Evolutionary conservation across 2,797 vertebrate genomes (phyloP), one percentile per base, ranked within the genome.

Genomic region (Gallirallus australis): DNA sequence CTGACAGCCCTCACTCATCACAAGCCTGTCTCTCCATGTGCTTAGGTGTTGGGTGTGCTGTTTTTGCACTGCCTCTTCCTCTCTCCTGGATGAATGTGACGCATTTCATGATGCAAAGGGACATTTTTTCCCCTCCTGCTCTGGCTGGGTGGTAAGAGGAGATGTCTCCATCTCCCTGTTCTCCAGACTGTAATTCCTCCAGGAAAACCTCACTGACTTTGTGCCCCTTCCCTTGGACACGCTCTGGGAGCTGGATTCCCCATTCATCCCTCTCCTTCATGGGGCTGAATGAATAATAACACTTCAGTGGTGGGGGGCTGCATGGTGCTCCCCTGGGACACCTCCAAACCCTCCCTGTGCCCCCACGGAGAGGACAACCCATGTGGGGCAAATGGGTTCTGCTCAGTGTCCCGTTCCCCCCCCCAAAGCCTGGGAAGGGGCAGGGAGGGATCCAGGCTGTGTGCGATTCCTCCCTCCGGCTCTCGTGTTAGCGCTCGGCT

Each of bases 261-360:
- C 9, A 0, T 11, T 15, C 48, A 47, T 18, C 70, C 8, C 11
- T 4, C 3, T 54, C 42, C 28, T 50, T 35, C 4, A 0, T 7
- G 47, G 18, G 8, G 19, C 27, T 8, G 59, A 65, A 25, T 57
- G 16, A 13, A 31, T 27, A n/a, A 15, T 3, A 7, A 13, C 13
- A 40, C 45, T 20, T 7, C 1, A 25, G 27, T 19, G 24, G 2
- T 8, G 65, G 50, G 59, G 42, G 48, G 50, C 37, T 66, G 35
- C 0, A 0, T 3, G 45, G 30, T 37, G 75, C 25, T 33, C 48
- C 30, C 45, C 53, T 21, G 21, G 45, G 53, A n/a, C 21, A 19
- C 65, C 47, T 7, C 73, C n/a, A 3, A 27, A 20, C 20, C 60
- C 42, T 50, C 75, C 31, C 7, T 2, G 63, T 68, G 30, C 31